Evolutionary conservation across 2,888 invertebrate genomes (phyloP), one percentile per base, ranked within the genome.

Genomic region (Noctua janthe): DNA sequence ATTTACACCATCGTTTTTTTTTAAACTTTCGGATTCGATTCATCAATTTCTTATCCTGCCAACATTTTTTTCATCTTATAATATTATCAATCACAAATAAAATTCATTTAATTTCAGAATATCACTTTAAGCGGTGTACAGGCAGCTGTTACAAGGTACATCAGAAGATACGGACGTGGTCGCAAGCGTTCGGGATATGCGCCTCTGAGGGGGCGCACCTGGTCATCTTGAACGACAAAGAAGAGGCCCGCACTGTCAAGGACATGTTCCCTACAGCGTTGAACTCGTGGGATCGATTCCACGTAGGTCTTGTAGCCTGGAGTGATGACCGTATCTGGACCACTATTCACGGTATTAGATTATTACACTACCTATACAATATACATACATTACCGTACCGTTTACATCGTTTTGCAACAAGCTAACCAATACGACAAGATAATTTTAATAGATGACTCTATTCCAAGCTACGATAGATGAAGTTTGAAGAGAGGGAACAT

Each of bases 141-240:
- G 83, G 84, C n/a, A 84, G 59, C 20, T 84, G 87, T 64, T 84
- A 84, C 59, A 84, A 84, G 51, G 43, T 74, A 1, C 87, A 84
- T 20, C 7, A 3, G 2, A 0, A 66, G 3, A 1, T 2, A 6
- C 43, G 56, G 4, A n/a, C 23, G 3, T 84, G 84, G 84, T 23
- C 49, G 17, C 59, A 39, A 3, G 84, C 84, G 11, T 74, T 74
- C 47, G 64, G 66, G 43, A 72, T 83, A 43, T 84, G 84, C 35
- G 74, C 56, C 0, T 47, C 62, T 23, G 84, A 84, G 56, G 84
- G 84, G 5, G 83, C 67, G 0, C 56, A 84, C 74, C 71, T 84
- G 67, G 83, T 77, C 17, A 71, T 84, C 71, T n/a, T 87, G 20
- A 74, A 84, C 39, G 54, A 87, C 23, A 20, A 7, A 20, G 71